Percentiles rank a stretch among this genome's conserved stretches.
Evolutionary conservation across 2,113 vertebrate species (phyloP).

Genomic region (Seriola dumerili): DNA sequence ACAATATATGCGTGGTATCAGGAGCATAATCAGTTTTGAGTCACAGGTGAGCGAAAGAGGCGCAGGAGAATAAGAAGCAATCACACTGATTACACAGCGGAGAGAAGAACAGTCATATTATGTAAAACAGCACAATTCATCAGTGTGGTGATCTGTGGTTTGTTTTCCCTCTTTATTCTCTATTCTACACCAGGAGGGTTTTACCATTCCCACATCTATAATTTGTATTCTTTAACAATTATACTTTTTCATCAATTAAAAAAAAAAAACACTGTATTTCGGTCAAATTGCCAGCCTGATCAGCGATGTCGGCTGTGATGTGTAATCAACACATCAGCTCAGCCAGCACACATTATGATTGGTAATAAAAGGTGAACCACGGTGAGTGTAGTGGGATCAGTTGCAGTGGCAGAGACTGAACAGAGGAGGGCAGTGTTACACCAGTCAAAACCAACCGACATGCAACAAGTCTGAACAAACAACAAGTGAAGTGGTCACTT

Average conservation of each 20-base stretch:
- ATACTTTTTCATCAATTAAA: background rate
- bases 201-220: background rate
- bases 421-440: slow-evolving; percentile 65
- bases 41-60: background rate
- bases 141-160: background rate
- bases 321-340: background rate
- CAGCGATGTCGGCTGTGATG: background rate
- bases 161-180: background rate
- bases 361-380: background rate
- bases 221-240: background rate
- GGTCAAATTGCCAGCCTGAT: background rate
- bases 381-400: background rate
- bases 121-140: too few species aligned
- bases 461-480: background rate
- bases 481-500: background rate
- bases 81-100: too few species aligned
- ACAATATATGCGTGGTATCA: background rate
- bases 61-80: too few species aligned
- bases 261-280: background rate
- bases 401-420: slow-evolving; percentile 31
- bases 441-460: background rate
- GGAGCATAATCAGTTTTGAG: background rate
- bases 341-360: background rate
- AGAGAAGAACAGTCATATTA: too few species aligned
- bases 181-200: background rate